phyloP scores from a whole-genome alignment of 2,797 vertebrate genomes.

The Bovichtus variegatus region DNA sequence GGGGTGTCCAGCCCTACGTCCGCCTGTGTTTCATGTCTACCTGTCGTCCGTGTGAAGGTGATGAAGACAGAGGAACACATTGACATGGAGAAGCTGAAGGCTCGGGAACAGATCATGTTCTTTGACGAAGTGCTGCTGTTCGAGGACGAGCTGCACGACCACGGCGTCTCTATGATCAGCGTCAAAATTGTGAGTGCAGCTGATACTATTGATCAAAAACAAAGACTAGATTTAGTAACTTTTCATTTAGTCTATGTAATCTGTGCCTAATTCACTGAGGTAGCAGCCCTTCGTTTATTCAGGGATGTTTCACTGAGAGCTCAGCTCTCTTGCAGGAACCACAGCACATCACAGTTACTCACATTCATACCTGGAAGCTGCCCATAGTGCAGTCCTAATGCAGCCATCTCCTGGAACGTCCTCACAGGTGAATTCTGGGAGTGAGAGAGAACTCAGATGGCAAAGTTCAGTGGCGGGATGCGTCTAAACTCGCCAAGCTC shows the following conservation, averaged over 20 bases:
- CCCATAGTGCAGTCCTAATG: too few relatives aligned
- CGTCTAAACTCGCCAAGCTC: too few relatives aligned
- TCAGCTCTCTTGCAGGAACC: too few relatives aligned
- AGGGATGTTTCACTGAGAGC: too few relatives aligned
- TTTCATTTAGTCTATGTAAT: not conserved
- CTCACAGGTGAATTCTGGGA: too few relatives aligned
- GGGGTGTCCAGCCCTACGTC: not conserved
- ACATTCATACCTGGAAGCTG: too few relatives aligned
- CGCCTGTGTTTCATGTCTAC: not conserved
- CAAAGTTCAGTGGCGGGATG: too few relatives aligned
- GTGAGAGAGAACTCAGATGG: too few relatives aligned
- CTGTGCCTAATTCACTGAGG: too few relatives aligned
- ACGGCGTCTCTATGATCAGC: slow-evolving; percentile 95
- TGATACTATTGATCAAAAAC: not conserved
- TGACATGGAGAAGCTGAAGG: slow-evolving; percentile 95
- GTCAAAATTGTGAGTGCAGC: slow-evolving; percentile 93
- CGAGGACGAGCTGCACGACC: slow-evolving; percentile 98
- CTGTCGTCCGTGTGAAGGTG: slow-evolving; percentile 78
- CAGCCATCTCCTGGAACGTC: too few relatives aligned
- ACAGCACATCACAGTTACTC: too few relatives aligned
- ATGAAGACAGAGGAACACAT: slow-evolving; percentile 91
- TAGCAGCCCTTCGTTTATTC: not conserved
- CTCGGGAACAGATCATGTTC: slow-evolving; percentile 96
- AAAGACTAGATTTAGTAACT: not conserved
- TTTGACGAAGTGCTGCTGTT: slow-evolving; percentile 97